phyloP scores from a whole-genome alignment of 2,113 vertebrate species.

The Trachemys scripta region DNA sequence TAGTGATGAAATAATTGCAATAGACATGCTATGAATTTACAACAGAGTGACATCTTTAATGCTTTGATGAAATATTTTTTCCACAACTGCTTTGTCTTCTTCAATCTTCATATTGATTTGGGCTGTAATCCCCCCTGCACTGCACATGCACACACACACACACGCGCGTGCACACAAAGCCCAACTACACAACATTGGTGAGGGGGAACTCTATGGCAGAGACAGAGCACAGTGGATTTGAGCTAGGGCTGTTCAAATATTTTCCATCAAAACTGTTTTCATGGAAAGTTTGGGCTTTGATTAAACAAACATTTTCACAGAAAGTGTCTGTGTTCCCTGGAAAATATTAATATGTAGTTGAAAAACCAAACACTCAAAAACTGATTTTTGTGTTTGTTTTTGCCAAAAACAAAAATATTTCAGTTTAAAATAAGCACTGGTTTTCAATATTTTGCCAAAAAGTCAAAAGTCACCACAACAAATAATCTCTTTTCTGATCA shows the following conservation, averaged over 20 bases:
- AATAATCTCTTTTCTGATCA: not conserved
- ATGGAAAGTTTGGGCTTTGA: slow-evolving; percentile 23
- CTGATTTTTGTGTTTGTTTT: not conserved
- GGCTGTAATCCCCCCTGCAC: slow-evolving; percentile 17
- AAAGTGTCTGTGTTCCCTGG: slow-evolving; percentile 31
- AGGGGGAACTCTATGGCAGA: slow-evolving; percentile 59
- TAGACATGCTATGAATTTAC: slow-evolving; percentile 59
- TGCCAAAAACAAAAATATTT: not conserved
- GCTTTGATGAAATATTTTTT: slow-evolving; percentile 66
- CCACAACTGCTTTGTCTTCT: not conserved
- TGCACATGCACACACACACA: not conserved
- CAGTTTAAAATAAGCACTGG: not conserved
- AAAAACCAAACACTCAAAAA: not conserved
- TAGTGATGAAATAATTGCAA: not conserved
- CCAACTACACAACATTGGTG: slow-evolving; percentile 53
- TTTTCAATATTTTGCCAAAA: not conserved
- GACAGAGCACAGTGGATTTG: slow-evolving; percentile 55
- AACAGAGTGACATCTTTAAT: slow-evolving; percentile 57
- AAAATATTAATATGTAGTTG: not conserved
- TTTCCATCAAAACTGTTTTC: slow-evolving; percentile 59
- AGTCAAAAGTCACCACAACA: not conserved
- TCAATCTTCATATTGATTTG: slow-evolving; percentile 66
- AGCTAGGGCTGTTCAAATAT: slow-evolving; percentile 57
- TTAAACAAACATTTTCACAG: slow-evolving; percentile 54
- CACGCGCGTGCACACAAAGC: slow-evolving; percentile 11